Base-by-base conservation (phyloP, 2,113 vertebrate species). In the Hemichromis elongatus region DNA sequence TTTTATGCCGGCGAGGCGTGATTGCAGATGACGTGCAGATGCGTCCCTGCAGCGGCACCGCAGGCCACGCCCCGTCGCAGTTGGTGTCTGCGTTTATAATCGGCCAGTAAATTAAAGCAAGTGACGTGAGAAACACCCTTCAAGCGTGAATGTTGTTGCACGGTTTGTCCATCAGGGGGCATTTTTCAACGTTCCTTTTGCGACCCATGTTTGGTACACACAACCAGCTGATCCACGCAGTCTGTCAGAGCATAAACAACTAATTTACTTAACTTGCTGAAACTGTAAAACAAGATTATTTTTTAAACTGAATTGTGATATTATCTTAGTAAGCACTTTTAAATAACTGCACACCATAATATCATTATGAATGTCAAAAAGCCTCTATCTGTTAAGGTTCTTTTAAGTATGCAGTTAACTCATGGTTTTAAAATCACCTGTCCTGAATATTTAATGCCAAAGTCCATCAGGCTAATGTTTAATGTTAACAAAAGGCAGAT, bases 181-280 rank as follows among this genome's bases (percentile, higher is more conserved):
- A 21, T 40, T n/a, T 7, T 0, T 40, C 61, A 66, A 14, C 7
- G 14, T 40, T 35, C 61, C 61, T 66, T 40, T 66, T 14, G 33
- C 6, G 0, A 19, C 19, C 0, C 61, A 66, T 8, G 33, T 40
- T 40, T 66, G 61, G 33, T n/a, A 10, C 5, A 2, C 33, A 66
- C 33, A 66, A 66, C 33, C 61, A 66, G 30, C 59, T 63, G 30
- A 35, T 63, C 9, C 18, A 63, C 0, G 9, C 9, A 63, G 59
- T 2, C 4, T 13, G 59, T 0, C 59, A 63, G 59, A 37, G 33
- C 6, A 0, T 12, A 63, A 66, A 63, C 2, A 0, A 63, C 10
- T 63, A n/a, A 63, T 21, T 37, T 21, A 8, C 3, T 61, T 11
- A 37, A 37, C 11, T 21, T 66, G 19, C 19, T 66, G 11, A 66